Percentiles rank a stretch among this genome's conserved stretches.
Evolutionary conservation across 2,113 vertebrate genomes (phyloP).

Genomic region (Podiceps cristatus): DNA sequence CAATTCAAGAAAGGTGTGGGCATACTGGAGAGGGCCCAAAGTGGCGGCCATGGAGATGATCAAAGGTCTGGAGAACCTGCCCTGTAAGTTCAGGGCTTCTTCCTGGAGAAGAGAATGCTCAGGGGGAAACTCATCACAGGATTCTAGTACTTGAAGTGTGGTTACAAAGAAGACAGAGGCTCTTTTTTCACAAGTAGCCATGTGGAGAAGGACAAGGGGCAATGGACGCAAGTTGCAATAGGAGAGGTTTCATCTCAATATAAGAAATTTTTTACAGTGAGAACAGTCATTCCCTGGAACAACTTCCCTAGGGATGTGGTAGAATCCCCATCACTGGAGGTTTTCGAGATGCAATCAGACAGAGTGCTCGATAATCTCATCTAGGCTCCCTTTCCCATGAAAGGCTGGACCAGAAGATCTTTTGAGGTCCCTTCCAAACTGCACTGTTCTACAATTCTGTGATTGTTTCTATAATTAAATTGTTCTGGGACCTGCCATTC

Average conservation of each 20-base stretch:
- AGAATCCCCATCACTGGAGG: not conserved
- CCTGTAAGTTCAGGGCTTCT: not conserved
- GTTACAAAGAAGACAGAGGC: not conserved
- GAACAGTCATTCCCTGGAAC: not conserved
- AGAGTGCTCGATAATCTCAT: not conserved
- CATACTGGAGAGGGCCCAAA: not conserved
- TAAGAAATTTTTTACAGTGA: not conserved
- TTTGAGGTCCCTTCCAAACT: not conserved
- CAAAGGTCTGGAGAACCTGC: not conserved
- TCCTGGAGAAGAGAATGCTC: not conserved
- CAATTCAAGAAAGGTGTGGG: not conserved
- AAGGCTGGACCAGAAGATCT: not conserved
- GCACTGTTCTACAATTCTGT: not conserved
- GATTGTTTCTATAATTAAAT: not conserved
- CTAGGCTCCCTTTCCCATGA: not conserved
- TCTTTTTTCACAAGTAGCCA: not conserved
- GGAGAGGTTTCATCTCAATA: not conserved
- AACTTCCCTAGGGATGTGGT: not conserved
- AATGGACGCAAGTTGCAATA: not conserved
- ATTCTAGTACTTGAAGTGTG: not conserved
- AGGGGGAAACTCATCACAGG: not conserved
- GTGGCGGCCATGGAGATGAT: not conserved
- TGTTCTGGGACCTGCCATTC: not conserved
- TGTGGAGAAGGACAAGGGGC: not conserved
- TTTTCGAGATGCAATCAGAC: not conserved